These are phyloP conservation scores for Ctenoplectra terminalis DNA, from an alignment of 1,140 invertebrate genomes.

Conservation along the genomic window DNA sequence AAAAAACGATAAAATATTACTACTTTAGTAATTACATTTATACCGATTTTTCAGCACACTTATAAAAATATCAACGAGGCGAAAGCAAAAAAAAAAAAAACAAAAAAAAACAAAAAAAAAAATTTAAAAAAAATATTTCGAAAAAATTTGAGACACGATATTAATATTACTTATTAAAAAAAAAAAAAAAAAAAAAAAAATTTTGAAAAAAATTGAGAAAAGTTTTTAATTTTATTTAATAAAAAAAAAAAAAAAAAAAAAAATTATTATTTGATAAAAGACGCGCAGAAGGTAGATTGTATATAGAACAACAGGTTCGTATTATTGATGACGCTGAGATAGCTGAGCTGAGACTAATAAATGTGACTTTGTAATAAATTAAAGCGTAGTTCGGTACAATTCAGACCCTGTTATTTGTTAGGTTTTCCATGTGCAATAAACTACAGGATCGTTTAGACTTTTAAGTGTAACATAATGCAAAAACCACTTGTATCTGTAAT, in stretches of 20 bases:
- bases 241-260: constrained; percentile 20
- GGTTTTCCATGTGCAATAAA: constrained; percentile 44
- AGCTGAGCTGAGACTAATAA: constrained; percentile 73
- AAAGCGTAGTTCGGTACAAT: constrained; percentile 63
- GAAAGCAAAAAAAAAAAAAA: constrained; percentile 57
- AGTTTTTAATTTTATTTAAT: constrained; percentile 63
- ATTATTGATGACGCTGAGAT: constrained; percentile 71
- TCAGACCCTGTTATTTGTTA: constrained; percentile 54
- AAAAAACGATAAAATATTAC: constrained; percentile 72
- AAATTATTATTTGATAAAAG: constrained; percentile 61
- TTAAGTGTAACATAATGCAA: constrained; percentile 52
- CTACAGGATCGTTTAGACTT: constrained; percentile 36
- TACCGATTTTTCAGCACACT: constrained; percentile 78
- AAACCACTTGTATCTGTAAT: constrained; percentile 54
- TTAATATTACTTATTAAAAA: constrained; percentile 61
- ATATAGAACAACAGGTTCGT: constrained; percentile 73
- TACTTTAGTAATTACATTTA: constrained; percentile 76
- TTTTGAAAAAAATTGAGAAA: constrained; percentile 65
- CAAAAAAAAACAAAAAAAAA: no score
- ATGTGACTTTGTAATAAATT: constrained; percentile 78
- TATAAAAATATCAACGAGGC: constrained; percentile 71
- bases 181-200: constrained; percentile 42
- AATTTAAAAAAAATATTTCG: constrained; percentile 59
- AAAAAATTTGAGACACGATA: constrained; percentile 65
- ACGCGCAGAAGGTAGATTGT: constrained; percentile 68